Base-by-base conservation (phyloP, 1,140 invertebrate genomes). In the Plutomurus gul region DNA sequence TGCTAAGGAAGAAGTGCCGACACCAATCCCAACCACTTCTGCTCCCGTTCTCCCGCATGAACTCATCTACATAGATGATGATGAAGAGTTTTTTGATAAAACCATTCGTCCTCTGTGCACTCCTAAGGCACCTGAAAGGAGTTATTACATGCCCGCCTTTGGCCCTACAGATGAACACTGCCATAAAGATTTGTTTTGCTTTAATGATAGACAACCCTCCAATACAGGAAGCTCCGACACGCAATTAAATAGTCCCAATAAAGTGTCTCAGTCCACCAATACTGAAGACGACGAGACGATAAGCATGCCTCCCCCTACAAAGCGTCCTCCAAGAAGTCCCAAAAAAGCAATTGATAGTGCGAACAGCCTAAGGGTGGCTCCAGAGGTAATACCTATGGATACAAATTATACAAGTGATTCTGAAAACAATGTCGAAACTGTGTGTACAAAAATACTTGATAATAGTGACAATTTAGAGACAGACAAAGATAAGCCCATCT, bases 251-350 rank as follows among this genome's bases (percentile, higher is more conserved):
- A 16, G 18, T 16, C 4, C 4, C 16, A 65, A 65, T 36, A 33
- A 30, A 65, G 56, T 75, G 22, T 47, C 73, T n/a, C 49, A 18
- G 25, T 30, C 75, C 18, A 65, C 75, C 3, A 76, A 36, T 18
- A 39, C 43, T 37, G 72, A 65, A 10, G 46, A 40, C 39, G 49
- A 74, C 5, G 39, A 56, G 13, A 18, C 47, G 8, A 76, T 39
- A 16, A 60, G 47, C 11, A 76, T 79, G 49, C 56, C 75, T 5
- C 49, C 75, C 10, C 49, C 75, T 5, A 47, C 49, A 10, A 56
- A 76, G 37, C 30, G 75, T 27, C 46, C 75, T 4, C 46, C 75
- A 25, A 77, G 76, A 70, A 70, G 22, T 77, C 76, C 39, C n/a
- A 76, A 76, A 13, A 56, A 76, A 39, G n/a, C 47, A 0, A 10